Percentiles rank a stretch among this genome's conserved stretches.
phyloP scores from a whole-genome alignment of 2,113 vertebrate genomes.

The Grantiella picta region DNA sequence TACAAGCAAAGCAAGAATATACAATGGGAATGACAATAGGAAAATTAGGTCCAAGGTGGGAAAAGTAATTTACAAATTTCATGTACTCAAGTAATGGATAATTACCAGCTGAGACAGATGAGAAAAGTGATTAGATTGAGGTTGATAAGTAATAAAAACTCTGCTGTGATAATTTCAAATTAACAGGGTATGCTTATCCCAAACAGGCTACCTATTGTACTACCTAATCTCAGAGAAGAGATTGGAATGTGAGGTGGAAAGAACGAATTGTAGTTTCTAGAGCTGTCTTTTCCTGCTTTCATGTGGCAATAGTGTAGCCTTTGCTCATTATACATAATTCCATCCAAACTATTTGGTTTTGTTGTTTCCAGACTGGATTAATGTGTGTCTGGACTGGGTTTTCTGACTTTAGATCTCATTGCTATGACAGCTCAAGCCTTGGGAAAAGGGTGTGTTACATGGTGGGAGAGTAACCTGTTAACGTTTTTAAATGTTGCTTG shows the following conservation, averaged over 20 bases:
- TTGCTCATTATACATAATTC: background rate
- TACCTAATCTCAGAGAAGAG: background rate
- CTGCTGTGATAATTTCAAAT: background rate
- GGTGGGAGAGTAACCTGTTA: background rate
- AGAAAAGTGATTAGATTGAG: background rate
- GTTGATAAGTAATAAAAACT: background rate
- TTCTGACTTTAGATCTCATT: background rate
- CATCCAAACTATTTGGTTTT: background rate
- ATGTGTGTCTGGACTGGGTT: background rate
- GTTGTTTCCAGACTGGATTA: background rate
- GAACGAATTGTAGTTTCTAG: background rate
- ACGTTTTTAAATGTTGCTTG: background rate
- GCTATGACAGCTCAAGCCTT: background rate
- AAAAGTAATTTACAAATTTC: background rate
- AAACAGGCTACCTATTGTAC: background rate
- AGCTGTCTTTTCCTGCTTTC: background rate
- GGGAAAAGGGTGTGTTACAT: accelerated
- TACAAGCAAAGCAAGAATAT: background rate
- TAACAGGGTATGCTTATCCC: background rate
- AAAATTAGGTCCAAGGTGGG: background rate
- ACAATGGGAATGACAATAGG: background rate
- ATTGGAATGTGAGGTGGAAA: background rate
- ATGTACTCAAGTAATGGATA: background rate
- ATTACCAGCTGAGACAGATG: background rate
- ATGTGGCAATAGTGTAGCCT: background rate